phyloP scores from a whole-genome alignment of 2,113 vertebrate species.

The Burhinus bistriatus region DNA sequence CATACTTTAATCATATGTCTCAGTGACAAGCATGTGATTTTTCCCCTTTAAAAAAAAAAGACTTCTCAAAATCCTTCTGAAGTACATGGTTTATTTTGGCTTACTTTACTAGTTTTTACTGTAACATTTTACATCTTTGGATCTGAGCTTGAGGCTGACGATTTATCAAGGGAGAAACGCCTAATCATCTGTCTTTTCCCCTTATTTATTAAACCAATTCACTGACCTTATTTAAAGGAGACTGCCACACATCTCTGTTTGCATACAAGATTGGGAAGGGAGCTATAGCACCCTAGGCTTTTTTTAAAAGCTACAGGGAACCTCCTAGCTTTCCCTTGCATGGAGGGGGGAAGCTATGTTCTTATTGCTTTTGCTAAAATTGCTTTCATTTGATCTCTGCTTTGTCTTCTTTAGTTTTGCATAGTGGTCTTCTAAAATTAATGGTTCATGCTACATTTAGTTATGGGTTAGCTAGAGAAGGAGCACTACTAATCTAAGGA shows the following conservation, averaged over 20 bases:
- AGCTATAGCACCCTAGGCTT: neutral
- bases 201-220: constrained; percentile 2
- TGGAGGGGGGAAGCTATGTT: neutral
- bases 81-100: constrained; percentile 8
- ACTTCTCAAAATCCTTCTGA: constrained; percentile 7
- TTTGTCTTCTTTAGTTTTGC: neutral
- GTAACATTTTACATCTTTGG: constrained; percentile 45
- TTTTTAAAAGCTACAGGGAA: neutral
- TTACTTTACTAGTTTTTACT: neutral
- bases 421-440: neutral
- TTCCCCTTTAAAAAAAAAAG: constrained; percentile 13
- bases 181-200: constrained; percentile 33
- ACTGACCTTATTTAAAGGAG: constrained; percentile 31
- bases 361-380: neutral
- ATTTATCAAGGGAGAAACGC: constrained; percentile 12
- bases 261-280: neutral
- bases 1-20: constrained; percentile 57
- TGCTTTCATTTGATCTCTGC: neutral
- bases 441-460: neutral
- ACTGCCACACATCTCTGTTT: neutral
- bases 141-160: constrained; percentile 7
- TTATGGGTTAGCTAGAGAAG: neutral
- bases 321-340: neutral
- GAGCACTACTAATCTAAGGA: neutral
- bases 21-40: constrained; percentile 21